A percentile compares a stretch with the other conserved stretches of the same genome.
Conservation (phyloP, 2,113 vertebrate genomes). For the Opisthocomus hoazin region DNA sequence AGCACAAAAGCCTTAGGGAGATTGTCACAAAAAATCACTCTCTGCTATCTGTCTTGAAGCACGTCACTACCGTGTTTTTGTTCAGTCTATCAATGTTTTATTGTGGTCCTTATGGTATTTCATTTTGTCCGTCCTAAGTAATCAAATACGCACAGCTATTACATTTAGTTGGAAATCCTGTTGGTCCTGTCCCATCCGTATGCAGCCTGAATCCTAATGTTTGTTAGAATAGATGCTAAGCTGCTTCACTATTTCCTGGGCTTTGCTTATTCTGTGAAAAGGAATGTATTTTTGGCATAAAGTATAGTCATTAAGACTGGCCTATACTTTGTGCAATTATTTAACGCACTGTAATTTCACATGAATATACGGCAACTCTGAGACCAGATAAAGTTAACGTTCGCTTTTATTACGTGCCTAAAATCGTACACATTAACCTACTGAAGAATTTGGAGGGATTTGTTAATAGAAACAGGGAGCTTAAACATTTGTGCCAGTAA, state of each 20-base stretch:
- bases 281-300: conserved; percentile 90
- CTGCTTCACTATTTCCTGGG: conserved; percentile 88
- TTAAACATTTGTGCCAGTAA: conserved; percentile 23
- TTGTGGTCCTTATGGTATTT: conserved; percentile 91
- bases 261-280: conserved; percentile 90
- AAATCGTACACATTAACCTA: conserved; percentile 19
- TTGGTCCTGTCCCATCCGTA: conserved; percentile 86
- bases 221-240: conserved; percentile 93
- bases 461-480: conserved; percentile 64
- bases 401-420: conserved; percentile 45
- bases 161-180: conserved; percentile 82
- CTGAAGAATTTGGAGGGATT: conserved; percentile 60
- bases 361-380: conserved; percentile 82
- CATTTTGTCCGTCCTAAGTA: conserved; percentile 91
- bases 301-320: conserved; percentile 81
- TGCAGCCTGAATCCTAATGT: conserved; percentile 89
- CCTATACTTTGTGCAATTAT: conserved; percentile 83
- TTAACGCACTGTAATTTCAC: conserved; percentile 94
- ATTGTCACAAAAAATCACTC: conserved; percentile 93
- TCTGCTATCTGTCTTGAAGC: conserved; percentile 94
- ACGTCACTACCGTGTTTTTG: conserved; percentile 97
- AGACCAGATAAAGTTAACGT: conserved; percentile 74
- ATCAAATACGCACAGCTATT: conserved; percentile 84
- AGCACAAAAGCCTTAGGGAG: conserved; percentile 92
- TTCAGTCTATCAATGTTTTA: conserved; percentile 94